phyloP scores from a whole-genome alignment of 2,113 vertebrate species.

The Phaethornis superciliosus region DNA sequence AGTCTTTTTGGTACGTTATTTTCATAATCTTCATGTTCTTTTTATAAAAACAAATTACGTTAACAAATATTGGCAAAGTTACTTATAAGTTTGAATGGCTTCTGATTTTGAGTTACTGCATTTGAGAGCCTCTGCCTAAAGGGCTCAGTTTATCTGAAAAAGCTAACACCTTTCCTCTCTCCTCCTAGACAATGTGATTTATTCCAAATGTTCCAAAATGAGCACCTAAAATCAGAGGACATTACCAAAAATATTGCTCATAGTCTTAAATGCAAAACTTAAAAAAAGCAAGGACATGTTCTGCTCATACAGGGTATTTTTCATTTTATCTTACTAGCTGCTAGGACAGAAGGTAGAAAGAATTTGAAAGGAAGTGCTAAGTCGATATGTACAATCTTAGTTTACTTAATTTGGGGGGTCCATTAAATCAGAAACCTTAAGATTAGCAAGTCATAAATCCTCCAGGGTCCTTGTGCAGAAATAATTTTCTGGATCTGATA shows the following conservation, averaged over 20 bases:
- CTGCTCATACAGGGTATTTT: neutral
- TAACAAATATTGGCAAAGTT: neutral
- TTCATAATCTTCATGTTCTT: neutral
- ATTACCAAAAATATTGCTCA: neutral
- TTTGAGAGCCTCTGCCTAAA: neutral
- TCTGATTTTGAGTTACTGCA: neutral
- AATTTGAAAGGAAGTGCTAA: neutral
- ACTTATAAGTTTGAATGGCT: neutral
- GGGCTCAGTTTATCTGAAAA: neutral
- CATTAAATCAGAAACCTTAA: neutral
- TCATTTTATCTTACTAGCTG: neutral
- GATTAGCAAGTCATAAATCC: neutral
- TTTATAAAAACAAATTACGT: neutral
- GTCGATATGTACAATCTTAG: accelerated
- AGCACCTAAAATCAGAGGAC: neutral
- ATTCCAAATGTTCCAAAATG: neutral
- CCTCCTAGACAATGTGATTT: neutral
- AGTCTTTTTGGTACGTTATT: neutral
- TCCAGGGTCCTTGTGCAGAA: neutral
- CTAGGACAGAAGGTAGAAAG: neutral
- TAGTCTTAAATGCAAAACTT: neutral
- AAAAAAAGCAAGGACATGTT: neutral
- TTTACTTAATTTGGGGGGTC: neutral
- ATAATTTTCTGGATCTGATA: neutral
- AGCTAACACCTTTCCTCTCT: neutral